Percentiles rank a stretch among this genome's conserved stretches.
phyloP scores from a whole-genome alignment of 2,797 vertebrate species.

The Poecilia gillii region DNA sequence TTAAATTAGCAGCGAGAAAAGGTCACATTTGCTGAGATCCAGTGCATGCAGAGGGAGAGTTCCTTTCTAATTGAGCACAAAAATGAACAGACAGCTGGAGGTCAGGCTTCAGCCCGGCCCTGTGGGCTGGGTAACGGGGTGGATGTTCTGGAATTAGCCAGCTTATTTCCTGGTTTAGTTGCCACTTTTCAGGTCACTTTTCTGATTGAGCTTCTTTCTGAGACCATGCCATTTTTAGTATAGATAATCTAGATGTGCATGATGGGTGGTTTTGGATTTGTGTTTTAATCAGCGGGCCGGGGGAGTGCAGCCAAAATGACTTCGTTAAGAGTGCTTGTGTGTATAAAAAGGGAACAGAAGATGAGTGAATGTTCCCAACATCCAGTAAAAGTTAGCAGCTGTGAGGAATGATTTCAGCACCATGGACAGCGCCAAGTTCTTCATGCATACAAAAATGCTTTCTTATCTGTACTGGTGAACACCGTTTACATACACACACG shows the following conservation, averaged over 20 bases:
- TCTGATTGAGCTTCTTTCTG: conserved; percentile 63
- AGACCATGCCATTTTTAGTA: conserved; percentile 54
- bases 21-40: conserved; percentile 48
- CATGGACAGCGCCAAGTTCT: conserved; percentile 67
- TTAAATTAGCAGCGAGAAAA: conserved; percentile 65
- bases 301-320: conserved; percentile 12
- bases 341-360: conserved; percentile 19
- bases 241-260: conserved; percentile 66
- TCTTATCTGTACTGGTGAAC: conserved; percentile 46
- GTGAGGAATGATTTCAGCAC: conserved; percentile 70
- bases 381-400: conserved; percentile 32
- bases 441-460: conserved; percentile 36
- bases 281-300: conserved; percentile 27
- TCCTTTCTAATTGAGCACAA: conserved; percentile 74
- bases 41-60: conserved; percentile 50
- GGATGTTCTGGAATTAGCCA: conserved; percentile 57
- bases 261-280: conserved; percentile 64
- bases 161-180: conserved; percentile 51
- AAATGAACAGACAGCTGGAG: conserved; percentile 74
- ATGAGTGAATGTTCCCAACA: conserved; percentile 52
- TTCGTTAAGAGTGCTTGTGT: conserved; percentile 8
- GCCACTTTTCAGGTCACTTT: conserved; percentile 53
- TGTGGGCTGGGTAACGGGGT: conserved; percentile 36
- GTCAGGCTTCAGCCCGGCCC: conserved; percentile 64
- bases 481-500: conserved; percentile 32